Evolutionary conservation across 1,140 invertebrate genomes (phyloP), one percentile per base, ranked within the genome.

Genomic region (Chrysoperla carnea): DNA sequence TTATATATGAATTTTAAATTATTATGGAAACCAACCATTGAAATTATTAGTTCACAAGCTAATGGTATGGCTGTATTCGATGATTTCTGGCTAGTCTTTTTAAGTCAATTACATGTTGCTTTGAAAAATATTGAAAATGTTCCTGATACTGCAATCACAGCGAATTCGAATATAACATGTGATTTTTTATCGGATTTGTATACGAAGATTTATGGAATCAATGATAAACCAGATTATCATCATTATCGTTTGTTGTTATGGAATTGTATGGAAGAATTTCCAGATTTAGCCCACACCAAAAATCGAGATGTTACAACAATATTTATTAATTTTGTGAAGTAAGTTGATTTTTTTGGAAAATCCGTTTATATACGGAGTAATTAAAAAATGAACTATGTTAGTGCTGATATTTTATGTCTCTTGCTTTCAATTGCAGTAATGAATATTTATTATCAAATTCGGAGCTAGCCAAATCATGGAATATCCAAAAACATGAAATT

Each of bases 1-100:
- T 60, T 94, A 4, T 89, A 83, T 57, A 64, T 84, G 4, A 94
- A 94, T 57, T 93, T 94, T 49, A 81, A 82, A 51, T 62, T 89
- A 14, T 52, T 96, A 0, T 95, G 90, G 90, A 76, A 83, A 37
- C 84, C 87, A n/a, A 63, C 83, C 0, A 62, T 68, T 6, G 72
- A 80, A 51, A 67, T 88, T 13, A 76, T 94, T 40, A 63, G 75
- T 4, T 69, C 75, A 6, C 83, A 83, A 55, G 81, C 82, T 0
- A 66, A 70, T 48, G 64, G 68, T 1, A 65, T 88, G 54, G 56
- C 71, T 1, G 64, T 64, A 12, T 23, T 23, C 17, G 57, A 74
- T 5, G 61, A 70, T 36, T 93, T 93, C 65, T 94, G 91, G 89
- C 57, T 64, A 12, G 60, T 82, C 11, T 92, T 81, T 55, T 56